Evolutionary conservation across 2,888 invertebrate genomes (phyloP), one percentile per base, ranked within the genome.

Genomic region (Xylota segnis): DNA sequence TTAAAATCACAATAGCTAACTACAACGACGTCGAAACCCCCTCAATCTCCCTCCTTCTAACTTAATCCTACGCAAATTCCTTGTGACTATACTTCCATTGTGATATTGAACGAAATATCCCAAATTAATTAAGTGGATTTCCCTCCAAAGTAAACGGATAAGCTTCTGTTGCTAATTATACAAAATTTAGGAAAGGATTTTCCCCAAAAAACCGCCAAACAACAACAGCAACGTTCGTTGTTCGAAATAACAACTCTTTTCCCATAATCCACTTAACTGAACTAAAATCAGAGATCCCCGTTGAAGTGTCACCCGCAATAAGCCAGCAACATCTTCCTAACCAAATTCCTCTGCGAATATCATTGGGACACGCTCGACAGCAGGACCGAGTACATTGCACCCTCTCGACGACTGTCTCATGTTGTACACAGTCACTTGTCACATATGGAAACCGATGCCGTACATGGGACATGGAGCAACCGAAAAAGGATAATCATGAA

Each of bases 101-200:
- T n/a, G n/a, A 27, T 54, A 54, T 66, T 72, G 37, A 72, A 12
- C 58, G 50, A 63, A 72, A 65, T 72, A 66, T 72, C 47, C 43
- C 72, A 16, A 65, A 66, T 58, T 72, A 79, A 79, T 79, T 72
- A 79, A 56, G 68, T 66, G 65, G 79, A 65, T 72, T 65, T 37
- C n/a, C 16, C 23, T 16, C 10, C 18, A 43, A 58, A 66, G 63
- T 50, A 56, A 65, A 72, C 37, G 58, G 32, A 32, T 66, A 66
- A 79, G 56, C 79, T 65, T 58, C 72, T 79, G 59, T 52, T 81
- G 66, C 79, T 81, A 81, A 81, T 74, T 81, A 74, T 43, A 32
- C 40, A 6, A 56, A 74, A 81, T 74, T 72, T 66, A 16, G 45
- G n/a, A 27, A 66, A 81, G 72, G 65, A 66, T 47, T 59, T 43